Evolutionary conservation across 2,797 vertebrate species (phyloP).

Genomic region (Ptychadena robeensis): DNA sequence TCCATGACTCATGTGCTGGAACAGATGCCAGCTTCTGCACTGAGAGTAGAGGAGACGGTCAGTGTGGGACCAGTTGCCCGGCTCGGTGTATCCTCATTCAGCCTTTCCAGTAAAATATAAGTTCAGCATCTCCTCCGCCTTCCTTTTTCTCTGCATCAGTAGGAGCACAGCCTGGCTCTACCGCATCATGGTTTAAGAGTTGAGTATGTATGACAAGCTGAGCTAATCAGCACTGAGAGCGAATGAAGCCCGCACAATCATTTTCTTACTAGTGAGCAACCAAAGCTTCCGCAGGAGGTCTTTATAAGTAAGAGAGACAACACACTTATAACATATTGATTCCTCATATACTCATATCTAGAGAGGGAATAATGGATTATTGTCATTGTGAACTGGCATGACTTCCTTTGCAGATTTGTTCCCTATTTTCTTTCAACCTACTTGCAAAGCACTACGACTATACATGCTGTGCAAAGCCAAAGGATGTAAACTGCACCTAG

Average conservation of each 20-base stretch:
- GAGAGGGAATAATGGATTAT: slow-evolving; percentile 18
- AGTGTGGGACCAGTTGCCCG: slow-evolving; percentile 19
- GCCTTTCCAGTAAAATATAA: slow-evolving; percentile 28
- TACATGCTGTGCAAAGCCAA: not conserved
- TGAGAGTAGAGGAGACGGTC: slow-evolving; percentile 26
- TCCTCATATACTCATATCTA: slow-evolving; percentile 4
- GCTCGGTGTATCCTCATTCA: slow-evolving; percentile 42
- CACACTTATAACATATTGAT: slow-evolving; percentile 30
- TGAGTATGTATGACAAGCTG: slow-evolving; percentile 59
- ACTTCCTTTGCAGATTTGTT: not conserved
- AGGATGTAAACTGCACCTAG: not conserved
- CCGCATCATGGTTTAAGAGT: slow-evolving; percentile 48
- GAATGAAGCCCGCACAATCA: slow-evolving; percentile 19
- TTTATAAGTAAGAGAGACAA: slow-evolving; percentile 16
- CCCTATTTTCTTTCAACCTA: not conserved
- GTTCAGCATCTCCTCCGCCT: slow-evolving; percentile 22
- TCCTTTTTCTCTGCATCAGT: slow-evolving; percentile 52
- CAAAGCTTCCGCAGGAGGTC: slow-evolving; percentile 1
- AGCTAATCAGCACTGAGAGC: slow-evolving; percentile 56
- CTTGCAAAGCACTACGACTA: not conserved
- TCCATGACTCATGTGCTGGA: slow-evolving; percentile 52
- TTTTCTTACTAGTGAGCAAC: slow-evolving; percentile 33
- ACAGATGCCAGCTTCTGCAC: slow-evolving; percentile 40
- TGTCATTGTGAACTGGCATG: not conserved
- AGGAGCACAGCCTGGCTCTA: slow-evolving; percentile 41